These are phyloP conservation scores for Halisarca cf. caerulea DNA, from an alignment of 37 sponge, comb jelly and placozoan species.

Conservation along the genomic window DNA sequence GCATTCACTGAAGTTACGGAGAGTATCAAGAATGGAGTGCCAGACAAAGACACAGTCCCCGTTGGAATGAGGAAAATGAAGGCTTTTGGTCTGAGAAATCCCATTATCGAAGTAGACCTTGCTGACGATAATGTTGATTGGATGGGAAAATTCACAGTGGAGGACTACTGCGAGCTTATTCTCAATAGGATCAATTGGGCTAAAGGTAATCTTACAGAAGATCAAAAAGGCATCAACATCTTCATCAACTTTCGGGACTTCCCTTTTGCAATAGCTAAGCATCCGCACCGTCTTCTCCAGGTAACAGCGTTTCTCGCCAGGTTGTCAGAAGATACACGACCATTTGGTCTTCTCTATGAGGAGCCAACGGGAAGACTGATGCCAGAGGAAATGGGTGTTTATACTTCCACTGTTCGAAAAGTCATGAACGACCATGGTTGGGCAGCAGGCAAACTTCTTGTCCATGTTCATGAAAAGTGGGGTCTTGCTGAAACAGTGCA, in stretches of 20 bases:
- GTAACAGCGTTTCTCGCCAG: slow-evolving; percentile 34
- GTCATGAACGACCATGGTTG: slow-evolving; percentile 34
- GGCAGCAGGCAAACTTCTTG: slow-evolving; percentile 39
- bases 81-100: slow-evolving; percentile 32
- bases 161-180: slow-evolving; percentile 34
- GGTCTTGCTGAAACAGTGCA: slow-evolving; percentile 20
- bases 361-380: slow-evolving; percentile 25
- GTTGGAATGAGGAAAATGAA: slow-evolving; percentile 27
- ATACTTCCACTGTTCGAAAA: slow-evolving; percentile 29
- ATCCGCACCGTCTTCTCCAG: slow-evolving; percentile 32
- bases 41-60: slow-evolving; percentile 24
- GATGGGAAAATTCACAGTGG: background rate
- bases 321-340: slow-evolving; percentile 25
- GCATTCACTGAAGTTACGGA: slow-evolving; percentile 34
- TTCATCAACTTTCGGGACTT: slow-evolving; percentile 49
- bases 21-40: slow-evolving; percentile 26
- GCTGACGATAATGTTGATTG: slow-evolving; percentile 22
- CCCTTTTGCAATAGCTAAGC: slow-evolving; percentile 10
- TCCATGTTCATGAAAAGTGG: slow-evolving; percentile 55
- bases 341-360: slow-evolving; percentile 37
- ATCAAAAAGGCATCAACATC: background rate
- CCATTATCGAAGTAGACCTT: slow-evolving; percentile 45
- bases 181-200: slow-evolving; percentile 25
- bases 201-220: background rate
- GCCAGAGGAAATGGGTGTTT: slow-evolving; percentile 24